Conservation (phyloP, 37 sponge, comb jelly and placozoan genomes). For the Amphimedon queenslandica region DNA sequence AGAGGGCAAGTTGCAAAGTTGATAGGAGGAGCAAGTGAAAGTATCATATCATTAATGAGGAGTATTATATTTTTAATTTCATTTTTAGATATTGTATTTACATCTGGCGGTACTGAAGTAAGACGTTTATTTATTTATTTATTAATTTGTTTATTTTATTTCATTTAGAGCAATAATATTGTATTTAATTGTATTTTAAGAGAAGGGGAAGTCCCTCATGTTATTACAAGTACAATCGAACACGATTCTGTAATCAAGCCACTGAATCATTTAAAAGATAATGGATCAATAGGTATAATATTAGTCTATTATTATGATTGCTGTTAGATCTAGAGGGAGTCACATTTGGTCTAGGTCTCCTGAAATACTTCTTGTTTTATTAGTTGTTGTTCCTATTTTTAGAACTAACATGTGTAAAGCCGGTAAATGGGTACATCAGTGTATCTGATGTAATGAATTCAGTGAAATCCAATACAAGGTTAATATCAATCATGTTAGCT, state of each 20-base stretch:
- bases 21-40: slow-evolving; percentile 29
- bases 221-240: slow-evolving; percentile 74
- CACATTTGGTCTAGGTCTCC: no score
- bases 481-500: slow-evolving; percentile 85
- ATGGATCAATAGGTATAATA: slow-evolving; percentile 48
- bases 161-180: slow-evolving; percentile 50
- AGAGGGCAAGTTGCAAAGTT: slow-evolving; percentile 48
- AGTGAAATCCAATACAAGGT: slow-evolving; percentile 51
- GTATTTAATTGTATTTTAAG: slow-evolving; percentile 29
- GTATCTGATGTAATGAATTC: slow-evolving; percentile 34
- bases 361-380: no score
- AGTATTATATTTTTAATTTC: neutral
- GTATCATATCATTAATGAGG: slow-evolving; percentile 16
- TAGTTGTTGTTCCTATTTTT: neutral
- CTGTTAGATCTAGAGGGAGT: neutral
- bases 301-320: neutral
- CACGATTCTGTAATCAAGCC: slow-evolving; percentile 66
- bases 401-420: slow-evolving; percentile 35
- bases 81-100: slow-evolving; percentile 70
- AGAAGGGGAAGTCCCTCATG: slow-evolving; percentile 40
- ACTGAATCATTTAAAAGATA: slow-evolving; percentile 28
- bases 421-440: slow-evolving; percentile 44
- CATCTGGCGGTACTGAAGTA: slow-evolving; percentile 87
- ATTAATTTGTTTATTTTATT: neutral
- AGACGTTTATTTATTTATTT: neutral